Conservation (phyloP, 2,888 invertebrate species). For the Prosapia bicincta region DNA sequence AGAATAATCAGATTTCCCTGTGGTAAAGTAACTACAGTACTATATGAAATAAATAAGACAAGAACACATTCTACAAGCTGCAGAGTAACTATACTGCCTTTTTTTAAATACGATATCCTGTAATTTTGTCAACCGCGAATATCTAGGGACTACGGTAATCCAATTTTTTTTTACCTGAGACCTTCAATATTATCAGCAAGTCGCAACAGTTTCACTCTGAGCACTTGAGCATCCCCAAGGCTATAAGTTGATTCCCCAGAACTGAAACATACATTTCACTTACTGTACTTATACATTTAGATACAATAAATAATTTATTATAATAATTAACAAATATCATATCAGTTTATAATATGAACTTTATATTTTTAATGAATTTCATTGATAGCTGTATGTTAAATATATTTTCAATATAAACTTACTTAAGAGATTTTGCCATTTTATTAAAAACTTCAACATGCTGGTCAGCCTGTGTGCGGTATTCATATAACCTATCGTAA, state of each 20-base stretch:
- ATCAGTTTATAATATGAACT: constrained; percentile 5
- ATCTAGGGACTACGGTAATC: too few relatives aligned
- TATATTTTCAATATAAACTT: constrained; percentile 32
- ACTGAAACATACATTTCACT: background rate
- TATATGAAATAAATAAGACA: too few relatives aligned
- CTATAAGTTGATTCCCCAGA: constrained; percentile 88
- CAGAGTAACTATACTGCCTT: too few relatives aligned
- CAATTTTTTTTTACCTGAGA: constrained; percentile 49
- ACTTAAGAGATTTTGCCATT: constrained; percentile 59
- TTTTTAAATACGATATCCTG: too few relatives aligned
- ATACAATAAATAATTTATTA: background rate
- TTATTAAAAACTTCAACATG: constrained; percentile 53
- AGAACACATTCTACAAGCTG: too few relatives aligned
- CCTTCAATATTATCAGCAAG: constrained; percentile 84
- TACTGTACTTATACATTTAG: too few relatives aligned
- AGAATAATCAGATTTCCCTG: too few relatives aligned
- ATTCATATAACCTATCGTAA: constrained; percentile 75
- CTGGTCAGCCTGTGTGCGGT: constrained; percentile 68
- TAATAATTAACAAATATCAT: background rate
- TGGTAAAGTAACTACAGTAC: too few relatives aligned
- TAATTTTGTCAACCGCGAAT: too few relatives aligned
- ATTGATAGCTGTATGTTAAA: too few relatives aligned
- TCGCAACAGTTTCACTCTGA: constrained; percentile 79
- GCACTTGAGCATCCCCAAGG: constrained; percentile 75
- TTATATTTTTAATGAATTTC: too few relatives aligned